Percentiles rank a stretch among this genome's conserved stretches.
phyloP scores from a whole-genome alignment of 2,888 invertebrate genomes.

The Drosophila merina region DNA sequence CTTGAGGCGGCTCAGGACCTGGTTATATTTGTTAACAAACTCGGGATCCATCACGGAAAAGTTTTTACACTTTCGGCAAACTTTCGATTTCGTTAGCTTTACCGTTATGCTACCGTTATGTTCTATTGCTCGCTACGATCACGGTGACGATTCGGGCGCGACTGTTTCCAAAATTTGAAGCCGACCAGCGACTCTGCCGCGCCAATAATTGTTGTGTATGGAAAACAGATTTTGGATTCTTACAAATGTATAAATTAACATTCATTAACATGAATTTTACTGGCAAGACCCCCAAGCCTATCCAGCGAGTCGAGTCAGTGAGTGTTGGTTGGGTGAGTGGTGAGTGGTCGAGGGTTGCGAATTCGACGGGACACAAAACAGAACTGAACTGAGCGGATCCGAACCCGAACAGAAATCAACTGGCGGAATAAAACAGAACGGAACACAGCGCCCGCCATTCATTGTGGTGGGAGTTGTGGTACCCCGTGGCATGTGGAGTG shows the following conservation, averaged over 20 bases:
- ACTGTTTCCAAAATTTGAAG: constrained; percentile 45
- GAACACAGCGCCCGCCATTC: constrained; percentile 44
- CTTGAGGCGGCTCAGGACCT: constrained; percentile 63
- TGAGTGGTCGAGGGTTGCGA: constrained; percentile 22
- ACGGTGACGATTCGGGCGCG: constrained; percentile 35
- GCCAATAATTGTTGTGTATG: constrained; percentile 55
- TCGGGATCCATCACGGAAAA: constrained; percentile 60
- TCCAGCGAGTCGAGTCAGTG: neutral
- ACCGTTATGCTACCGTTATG: constrained; percentile 9
- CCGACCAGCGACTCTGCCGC: constrained; percentile 26
- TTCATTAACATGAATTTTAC: constrained; percentile 74
- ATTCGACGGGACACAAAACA: constrained; percentile 34
- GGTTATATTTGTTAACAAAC: constrained; percentile 72
- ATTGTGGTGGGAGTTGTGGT: constrained; percentile 71
- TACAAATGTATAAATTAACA: constrained; percentile 78
- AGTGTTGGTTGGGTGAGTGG: too few species aligned
- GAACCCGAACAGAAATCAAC: constrained; percentile 38
- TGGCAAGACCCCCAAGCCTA: constrained; percentile 42
- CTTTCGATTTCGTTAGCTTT: neutral
- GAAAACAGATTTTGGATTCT: constrained; percentile 62
- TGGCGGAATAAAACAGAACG: constrained; percentile 40
- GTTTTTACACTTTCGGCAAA: neutral
- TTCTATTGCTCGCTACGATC: constrained; percentile 18
- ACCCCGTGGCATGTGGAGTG: constrained; percentile 21
- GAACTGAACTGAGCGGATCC: constrained; percentile 26